Evolutionary conservation across 2,888 invertebrate species (phyloP), one percentile per base, ranked within the genome.

Genomic region (Thymelicus sylvestris): DNA sequence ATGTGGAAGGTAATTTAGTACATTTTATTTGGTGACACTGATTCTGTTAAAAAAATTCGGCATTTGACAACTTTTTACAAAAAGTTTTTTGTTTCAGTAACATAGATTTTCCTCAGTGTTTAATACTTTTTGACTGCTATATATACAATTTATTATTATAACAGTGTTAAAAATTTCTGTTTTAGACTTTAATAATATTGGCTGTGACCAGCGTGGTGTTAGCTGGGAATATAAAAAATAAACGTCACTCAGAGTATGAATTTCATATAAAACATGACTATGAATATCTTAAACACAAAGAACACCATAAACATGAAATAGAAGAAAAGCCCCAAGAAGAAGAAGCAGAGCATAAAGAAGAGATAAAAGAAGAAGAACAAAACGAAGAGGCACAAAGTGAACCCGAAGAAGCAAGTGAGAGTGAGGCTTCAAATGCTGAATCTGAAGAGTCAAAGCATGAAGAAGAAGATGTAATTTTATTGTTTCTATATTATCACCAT

Each of bases 401-500:
- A 64, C n/a, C 13, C 7, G 59, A 50, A 38, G 15, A 60, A 50
- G 78, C 80, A 55, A 82, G 85, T 72, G 81, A 87, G 64, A 85
- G 85, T 12, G 83, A 86, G 62, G 74, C 87, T 47, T 76, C 78
- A 59, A 87, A 92, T 74, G 79, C 86, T 57, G 89, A 87, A 72
- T 72, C 78, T 50, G 74, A 87, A 31, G 74, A 79, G 73, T 86
- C 86, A n/a, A 88, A 87, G 81, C 84, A 89, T 87, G 89, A 90
- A 85, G 89, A 87, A 72, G 85, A 81, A 88, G 90, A 92, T 84
- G 93, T 93, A 78, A 48, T 66, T 7, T 13, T n/a, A 24, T 47
- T 39, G 38, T 8, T 13, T 41, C 12, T 52, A 19, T 19, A 19
- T 19, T 19, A 15, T 19, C 19, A 19, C 19, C 19, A 19, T 19